Evolutionary conservation across 1,140 invertebrate genomes (phyloP).

Genomic region (Scaptomyza montana): DNA sequence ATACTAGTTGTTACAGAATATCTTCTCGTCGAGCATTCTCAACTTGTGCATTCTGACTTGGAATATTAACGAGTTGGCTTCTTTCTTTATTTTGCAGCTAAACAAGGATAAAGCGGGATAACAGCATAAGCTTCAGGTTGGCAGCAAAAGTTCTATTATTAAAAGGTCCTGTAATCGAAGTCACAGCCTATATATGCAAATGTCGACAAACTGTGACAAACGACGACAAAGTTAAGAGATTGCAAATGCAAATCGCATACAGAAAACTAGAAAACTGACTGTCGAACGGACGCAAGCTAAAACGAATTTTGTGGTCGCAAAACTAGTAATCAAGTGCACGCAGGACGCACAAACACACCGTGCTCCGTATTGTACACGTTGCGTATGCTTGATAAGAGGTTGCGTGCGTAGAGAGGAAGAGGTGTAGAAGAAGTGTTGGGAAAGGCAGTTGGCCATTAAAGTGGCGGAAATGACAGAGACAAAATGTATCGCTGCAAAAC

Average conservation of each 20-base stretch:
- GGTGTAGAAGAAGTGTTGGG: background rate
- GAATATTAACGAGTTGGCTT: conserved; percentile 1
- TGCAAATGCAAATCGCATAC: conserved; percentile 74
- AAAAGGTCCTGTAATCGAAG: conserved; percentile 25
- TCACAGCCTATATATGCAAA: conserved; percentile 56
- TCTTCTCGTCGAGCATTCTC: conserved; percentile 10
- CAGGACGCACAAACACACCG: background rate
- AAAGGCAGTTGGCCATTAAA: conserved; percentile 58
- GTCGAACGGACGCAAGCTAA: conserved; percentile 3
- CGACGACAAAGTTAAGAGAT: conserved; percentile 65
- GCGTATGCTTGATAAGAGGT: conserved; percentile 47
- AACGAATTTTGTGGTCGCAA: conserved; percentile 46
- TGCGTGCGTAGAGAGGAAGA: background rate
- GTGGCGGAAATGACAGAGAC: conserved; percentile 75
- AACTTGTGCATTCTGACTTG: conserved; percentile 14
- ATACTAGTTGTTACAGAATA: background rate
- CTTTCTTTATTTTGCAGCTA: conserved; percentile 21
- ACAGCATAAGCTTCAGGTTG: background rate
- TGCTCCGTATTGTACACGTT: conserved; percentile 17
- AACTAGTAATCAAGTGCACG: conserved; percentile 49
- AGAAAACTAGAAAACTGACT: conserved; percentile 34
- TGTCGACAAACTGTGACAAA: conserved; percentile 32
- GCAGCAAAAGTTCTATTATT: conserved; percentile 52
- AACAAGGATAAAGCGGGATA: conserved; percentile 32
- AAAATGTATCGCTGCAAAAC: conserved; percentile 84